Evolutionary conservation across 2,888 invertebrate species (phyloP), one percentile per base, ranked within the genome.

Genomic region (Pocota personata): DNA sequence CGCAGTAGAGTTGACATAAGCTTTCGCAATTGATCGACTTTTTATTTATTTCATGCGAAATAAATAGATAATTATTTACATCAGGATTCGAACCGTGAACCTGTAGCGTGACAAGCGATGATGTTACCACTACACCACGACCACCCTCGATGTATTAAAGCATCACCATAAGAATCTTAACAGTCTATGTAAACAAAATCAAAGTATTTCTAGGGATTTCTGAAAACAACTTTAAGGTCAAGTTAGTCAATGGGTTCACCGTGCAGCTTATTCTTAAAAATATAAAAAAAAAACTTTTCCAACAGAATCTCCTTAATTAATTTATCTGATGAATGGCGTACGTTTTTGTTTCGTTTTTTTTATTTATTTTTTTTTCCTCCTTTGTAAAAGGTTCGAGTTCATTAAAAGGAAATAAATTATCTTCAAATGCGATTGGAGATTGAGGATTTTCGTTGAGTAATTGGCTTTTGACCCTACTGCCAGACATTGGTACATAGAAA

Each of bases 391-490:
- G 43, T 64, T 30, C 35, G 27, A 58, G 58, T 67, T 67, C 67
- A 67, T 76, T 76, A 76, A 40, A 76, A 76, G 57, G 48, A 76
- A 76, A 67, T 66, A 76, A 58, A 67, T 76, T 76, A 67, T 67
- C 67, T 76, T 19, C 12, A 58, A 76, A 76, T 76, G 58, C 57
- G 76, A 76, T 76, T 76, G 48, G 40, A 67, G 58, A 58, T 76
- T 48, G 24, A 46, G 58, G 75, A 66, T 57, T 76, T 46, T 37
- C 48, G n/a, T 58, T 58, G 57, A 67, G 67, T 76, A 76, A 76
- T 76, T 76, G 76, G 76, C 76, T 76, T 66, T 50, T 67, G 76
- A 76, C 76, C 76, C 66, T 27, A 10, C 35, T 19, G 35, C 66
- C 30, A n/a, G 12, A 3, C 14, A n/a, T 32, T 12, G 10, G 52